A percentile compares a stretch with the other conserved stretches of the same genome.
Evolutionary conservation across 2,888 invertebrate species (phyloP).

Genomic region (Lathronympha strigana): DNA sequence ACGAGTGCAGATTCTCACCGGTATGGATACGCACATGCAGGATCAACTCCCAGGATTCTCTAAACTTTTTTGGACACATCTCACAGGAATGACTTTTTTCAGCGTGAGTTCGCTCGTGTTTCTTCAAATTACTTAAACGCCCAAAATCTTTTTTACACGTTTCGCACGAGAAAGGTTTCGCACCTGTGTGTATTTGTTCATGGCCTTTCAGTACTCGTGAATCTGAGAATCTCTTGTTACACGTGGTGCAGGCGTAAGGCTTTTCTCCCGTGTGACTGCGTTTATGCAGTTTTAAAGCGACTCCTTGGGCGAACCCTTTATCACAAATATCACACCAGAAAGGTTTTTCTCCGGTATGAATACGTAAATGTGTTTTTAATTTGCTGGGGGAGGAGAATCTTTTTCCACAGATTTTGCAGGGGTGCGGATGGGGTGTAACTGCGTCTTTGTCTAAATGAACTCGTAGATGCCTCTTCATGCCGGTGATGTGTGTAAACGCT

Average conservation of each 20-base stretch:
- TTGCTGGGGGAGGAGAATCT: neutral
- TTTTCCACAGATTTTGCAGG: neutral
- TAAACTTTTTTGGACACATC: neutral
- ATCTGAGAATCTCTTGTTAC: neutral
- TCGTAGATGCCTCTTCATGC: neutral
- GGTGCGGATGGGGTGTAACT: neutral
- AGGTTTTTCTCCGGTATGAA: neutral
- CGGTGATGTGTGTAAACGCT: neutral
- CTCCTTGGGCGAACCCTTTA: neutral
- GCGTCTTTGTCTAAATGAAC: neutral
- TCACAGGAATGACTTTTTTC: neutral
- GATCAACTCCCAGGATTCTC: neutral
- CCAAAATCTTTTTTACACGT: neutral
- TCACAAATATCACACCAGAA: neutral
- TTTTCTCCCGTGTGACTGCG: neutral
- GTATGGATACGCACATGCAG: neutral
- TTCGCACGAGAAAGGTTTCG: neutral
- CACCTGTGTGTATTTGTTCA: neutral
- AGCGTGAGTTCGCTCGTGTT: neutral
- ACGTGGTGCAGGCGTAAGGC: neutral
- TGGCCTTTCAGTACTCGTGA: neutral
- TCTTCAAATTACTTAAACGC: neutral
- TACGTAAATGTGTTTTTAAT: neutral
- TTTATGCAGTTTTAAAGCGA: neutral
- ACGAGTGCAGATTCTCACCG: neutral